Conservation (phyloP, 2,113 vertebrate genomes). For the Leuciscus idus region DNA sequence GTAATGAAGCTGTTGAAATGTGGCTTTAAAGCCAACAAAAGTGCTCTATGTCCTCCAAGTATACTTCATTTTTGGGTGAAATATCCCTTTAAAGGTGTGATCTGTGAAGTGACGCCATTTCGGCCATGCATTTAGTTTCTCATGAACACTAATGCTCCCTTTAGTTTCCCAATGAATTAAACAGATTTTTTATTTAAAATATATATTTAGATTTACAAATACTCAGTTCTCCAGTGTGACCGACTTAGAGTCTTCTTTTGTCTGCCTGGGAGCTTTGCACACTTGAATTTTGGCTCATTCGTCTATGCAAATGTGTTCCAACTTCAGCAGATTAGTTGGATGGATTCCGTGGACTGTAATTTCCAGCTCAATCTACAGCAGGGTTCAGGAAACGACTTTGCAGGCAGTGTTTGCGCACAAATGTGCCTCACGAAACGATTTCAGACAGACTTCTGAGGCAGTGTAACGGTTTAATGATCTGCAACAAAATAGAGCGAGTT, state of each 20-base stretch:
- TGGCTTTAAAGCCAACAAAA: background rate
- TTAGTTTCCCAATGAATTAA: background rate
- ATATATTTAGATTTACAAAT: background rate
- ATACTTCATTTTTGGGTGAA: background rate
- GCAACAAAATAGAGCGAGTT: too few relatives aligned
- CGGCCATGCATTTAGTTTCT: background rate
- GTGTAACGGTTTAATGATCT: too few relatives aligned
- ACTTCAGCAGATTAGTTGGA: slow-evolving; percentile 21
- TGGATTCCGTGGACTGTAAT: background rate
- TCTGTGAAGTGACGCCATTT: background rate
- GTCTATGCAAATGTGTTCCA: slow-evolving; percentile 17
- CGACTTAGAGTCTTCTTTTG: background rate
- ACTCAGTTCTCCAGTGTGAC: background rate
- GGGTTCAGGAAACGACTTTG: background rate
- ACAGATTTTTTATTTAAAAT: background rate
- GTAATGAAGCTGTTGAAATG: background rate
- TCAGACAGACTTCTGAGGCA: too few relatives aligned
- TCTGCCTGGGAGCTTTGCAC: background rate
- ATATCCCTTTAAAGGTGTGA: background rate
- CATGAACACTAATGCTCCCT: background rate
- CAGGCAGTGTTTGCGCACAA: background rate
- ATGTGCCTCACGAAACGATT: too few relatives aligned
- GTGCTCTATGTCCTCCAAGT: background rate
- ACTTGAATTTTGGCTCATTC: slow-evolving; percentile 9
- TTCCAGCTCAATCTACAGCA: background rate